Evolutionary conservation across 2,888 invertebrate genomes (phyloP), one percentile per base, ranked within the genome.

Genomic region (Anoplius nigerrimus): DNA sequence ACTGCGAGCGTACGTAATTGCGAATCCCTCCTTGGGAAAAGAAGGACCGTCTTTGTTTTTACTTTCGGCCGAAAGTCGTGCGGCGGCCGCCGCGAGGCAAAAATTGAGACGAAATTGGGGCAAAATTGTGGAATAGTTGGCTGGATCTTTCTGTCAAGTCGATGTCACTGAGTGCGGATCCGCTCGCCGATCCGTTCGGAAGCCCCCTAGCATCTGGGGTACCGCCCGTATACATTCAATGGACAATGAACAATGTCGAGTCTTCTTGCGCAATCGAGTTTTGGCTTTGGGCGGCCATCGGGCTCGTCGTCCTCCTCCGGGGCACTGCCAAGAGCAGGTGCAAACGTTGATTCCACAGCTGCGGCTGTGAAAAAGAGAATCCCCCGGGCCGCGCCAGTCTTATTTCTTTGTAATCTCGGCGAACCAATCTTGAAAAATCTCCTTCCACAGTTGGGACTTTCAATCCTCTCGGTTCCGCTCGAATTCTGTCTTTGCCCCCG

Each of bases 271-370:
- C 55, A 63, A 62, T 51, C 24, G 63, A 68, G 57, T 69, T 71
- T 71, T 56, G 62, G 51, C 43, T 42, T 27, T 68, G 48, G 55
- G 27, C 21, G 18, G 61, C 48, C 43, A 52, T 48, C 51, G 59
- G 34, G 34, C 34, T 34, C 34, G n/a, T 34, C 34, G 6, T 27
- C 6, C 27, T 27, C 27, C 6, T 27, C 34, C 34, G 4, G 11
- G 34, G 6, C 34, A 11, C 34, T 5, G 34, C 34, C 34, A 1
- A 6, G 66, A 63, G 74, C 78, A 78, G 78, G 78, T 78, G 78
- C 76, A 69, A 76, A 62, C 62, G 66, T 72, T 66, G 78, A 76
- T 78, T 78, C 74, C 60, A 69, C 78, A 78, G 78, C 78, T 78
- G 78, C 69, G 59, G 45, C 65, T 57, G 63, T 66, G 74, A 65